phyloP scores from a whole-genome alignment of 2,797 vertebrate species.

The Lycodopsis pacificus region DNA sequence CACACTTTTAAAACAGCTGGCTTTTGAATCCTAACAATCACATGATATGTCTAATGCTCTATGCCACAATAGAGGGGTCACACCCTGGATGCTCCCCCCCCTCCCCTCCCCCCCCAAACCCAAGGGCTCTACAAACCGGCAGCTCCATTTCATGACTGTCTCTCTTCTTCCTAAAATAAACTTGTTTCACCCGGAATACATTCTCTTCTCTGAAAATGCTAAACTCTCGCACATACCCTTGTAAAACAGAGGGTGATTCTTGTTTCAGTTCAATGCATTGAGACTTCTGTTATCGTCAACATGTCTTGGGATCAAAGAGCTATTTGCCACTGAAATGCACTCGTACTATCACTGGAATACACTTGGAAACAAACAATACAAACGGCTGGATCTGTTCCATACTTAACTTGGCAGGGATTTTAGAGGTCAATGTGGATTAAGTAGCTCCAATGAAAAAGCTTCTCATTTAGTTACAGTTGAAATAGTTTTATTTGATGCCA shows the following conservation, averaged over 20 bases:
- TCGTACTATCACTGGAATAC: slow-evolving; percentile 52
- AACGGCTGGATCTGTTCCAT: slow-evolving; percentile 56
- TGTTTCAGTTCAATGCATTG: slow-evolving; percentile 23
- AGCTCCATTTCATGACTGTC: not conserved
- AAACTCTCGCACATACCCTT: not conserved
- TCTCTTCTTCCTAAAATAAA: not conserved
- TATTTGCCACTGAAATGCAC: slow-evolving; percentile 24
- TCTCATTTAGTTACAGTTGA: slow-evolving; percentile 50
- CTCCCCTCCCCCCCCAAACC: not conserved
- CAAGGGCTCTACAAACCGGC: not conserved
- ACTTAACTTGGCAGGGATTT: slow-evolving; percentile 43
- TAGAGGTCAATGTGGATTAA: slow-evolving; percentile 68
- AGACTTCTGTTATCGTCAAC: slow-evolving; percentile 33
- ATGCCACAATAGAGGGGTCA: not conserved
- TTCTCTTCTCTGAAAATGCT: not conserved
- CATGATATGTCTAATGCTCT: not conserved
- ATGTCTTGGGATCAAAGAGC: slow-evolving; percentile 48
- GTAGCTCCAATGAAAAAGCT: slow-evolving; percentile 55
- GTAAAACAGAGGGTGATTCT: slow-evolving; percentile 13
- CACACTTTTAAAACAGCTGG: not conserved
- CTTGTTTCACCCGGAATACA: not conserved
- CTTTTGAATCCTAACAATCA: slow-evolving; percentile 8
- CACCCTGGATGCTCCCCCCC: not conserved
- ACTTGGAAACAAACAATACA: slow-evolving; percentile 61
- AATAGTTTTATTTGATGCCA: slow-evolving; percentile 39